A percentile compares a stretch with the other conserved stretches of the same genome.
Evolutionary conservation across 2,888 invertebrate genomes (phyloP).

Genomic region (Acrobasis consociella): DNA sequence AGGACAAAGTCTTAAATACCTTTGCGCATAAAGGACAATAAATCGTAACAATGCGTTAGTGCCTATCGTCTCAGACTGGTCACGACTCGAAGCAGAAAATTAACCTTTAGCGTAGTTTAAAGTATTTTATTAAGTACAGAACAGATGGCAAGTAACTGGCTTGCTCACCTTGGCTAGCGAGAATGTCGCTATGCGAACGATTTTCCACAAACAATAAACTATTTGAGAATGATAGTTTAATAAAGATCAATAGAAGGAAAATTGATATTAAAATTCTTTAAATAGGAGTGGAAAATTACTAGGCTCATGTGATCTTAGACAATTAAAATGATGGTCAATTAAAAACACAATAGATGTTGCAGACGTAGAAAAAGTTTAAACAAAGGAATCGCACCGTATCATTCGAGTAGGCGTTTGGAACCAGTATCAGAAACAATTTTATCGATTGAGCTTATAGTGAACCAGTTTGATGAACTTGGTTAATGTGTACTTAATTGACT

Average conservation of each 20-base stretch:
- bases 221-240: slow-evolving; percentile 19
- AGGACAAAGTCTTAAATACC: slow-evolving; percentile 39
- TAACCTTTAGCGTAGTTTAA: slow-evolving; percentile 58
- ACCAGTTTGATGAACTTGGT: slow-evolving; percentile 24
- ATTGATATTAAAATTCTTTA: background rate
- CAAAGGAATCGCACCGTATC: slow-evolving; percentile 28
- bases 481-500: background rate
- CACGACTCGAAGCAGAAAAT: slow-evolving; percentile 62
- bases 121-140: slow-evolving; percentile 49
- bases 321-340: slow-evolving; percentile 16
- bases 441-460: slow-evolving; percentile 12
- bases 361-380: slow-evolving; percentile 19
- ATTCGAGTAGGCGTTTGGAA: slow-evolving; percentile 13
- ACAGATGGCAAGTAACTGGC: slow-evolving; percentile 55
- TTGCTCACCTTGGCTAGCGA: slow-evolving; percentile 56
- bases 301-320: slow-evolving; percentile 7
- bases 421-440: slow-evolving; percentile 12
- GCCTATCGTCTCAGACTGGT: slow-evolving; percentile 46
- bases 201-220: slow-evolving; percentile 42
- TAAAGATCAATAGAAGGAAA: slow-evolving; percentile 10
- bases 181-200: slow-evolving; percentile 55
- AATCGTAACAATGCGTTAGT: slow-evolving; percentile 47
- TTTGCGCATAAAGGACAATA: slow-evolving; percentile 44
- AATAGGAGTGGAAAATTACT: slow-evolving; percentile 8
- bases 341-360: slow-evolving; percentile 10